These are phyloP conservation scores for Cossypha polioptera DNA, from an alignment of 2,797 vertebrate genomes.

Conservation along the genomic window DNA sequence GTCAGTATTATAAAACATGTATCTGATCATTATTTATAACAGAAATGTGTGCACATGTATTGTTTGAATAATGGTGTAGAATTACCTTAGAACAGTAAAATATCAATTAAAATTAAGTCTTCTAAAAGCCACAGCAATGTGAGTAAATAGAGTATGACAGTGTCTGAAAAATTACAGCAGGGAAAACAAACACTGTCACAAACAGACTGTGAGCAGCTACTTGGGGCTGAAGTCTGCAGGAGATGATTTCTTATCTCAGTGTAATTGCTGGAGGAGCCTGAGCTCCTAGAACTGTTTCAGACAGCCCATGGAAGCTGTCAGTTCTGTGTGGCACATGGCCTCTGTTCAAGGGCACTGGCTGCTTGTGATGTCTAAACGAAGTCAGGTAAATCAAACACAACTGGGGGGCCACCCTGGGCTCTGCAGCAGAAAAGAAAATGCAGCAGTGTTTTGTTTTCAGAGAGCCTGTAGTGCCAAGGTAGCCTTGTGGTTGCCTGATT, in stretches of 20 bases:
- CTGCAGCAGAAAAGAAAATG: background rate
- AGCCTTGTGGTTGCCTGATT: background rate
- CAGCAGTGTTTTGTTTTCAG: background rate
- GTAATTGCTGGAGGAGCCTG: constrained; percentile 10
- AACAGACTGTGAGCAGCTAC: background rate
- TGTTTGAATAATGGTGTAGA: background rate
- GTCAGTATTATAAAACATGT: background rate
- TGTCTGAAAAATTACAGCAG: constrained; percentile 45
- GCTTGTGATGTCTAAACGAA: background rate
- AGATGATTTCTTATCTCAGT: constrained; percentile 13
- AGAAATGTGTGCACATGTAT: background rate
- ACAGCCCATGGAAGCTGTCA: background rate
- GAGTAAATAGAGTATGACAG: constrained; percentile 29
- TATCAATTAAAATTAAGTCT: background rate
- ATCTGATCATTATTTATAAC: background rate
- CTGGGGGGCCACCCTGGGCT: background rate
- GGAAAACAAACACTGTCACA: constrained; percentile 38
- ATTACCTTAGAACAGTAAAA: background rate
- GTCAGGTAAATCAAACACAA: background rate
- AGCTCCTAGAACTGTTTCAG: background rate
- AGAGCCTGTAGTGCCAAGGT: background rate
- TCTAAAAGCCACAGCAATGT: background rate
- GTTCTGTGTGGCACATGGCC: background rate
- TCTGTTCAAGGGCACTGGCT: background rate
- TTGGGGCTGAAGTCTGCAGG: constrained; percentile 29